Base-by-base conservation (phyloP, 2,888 invertebrate genomes). In the Epistrophe grossulariae region DNA sequence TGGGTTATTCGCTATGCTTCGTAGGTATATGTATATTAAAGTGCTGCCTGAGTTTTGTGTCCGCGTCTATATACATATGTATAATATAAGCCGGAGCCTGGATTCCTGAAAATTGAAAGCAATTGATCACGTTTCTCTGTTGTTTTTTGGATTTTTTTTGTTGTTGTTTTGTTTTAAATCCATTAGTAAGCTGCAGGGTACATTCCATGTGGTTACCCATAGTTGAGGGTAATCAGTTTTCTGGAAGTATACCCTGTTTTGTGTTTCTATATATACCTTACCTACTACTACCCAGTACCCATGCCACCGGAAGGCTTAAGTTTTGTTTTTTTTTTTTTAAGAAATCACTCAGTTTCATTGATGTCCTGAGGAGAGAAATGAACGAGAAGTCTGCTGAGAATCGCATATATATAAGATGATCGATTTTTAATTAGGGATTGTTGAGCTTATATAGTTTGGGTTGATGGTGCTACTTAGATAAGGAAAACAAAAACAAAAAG, bases 71-170 rank as follows among this genome's bases (percentile, higher is more conserved):
- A 24, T 24, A 3, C 1, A 24, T n/a, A n/a, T n/a, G n/a, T n/a
- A n/a, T n/a, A n/a, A n/a, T n/a, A n/a, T 24, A 15, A 60, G 79
- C 62, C 35, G 40, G 55, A 45, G 76, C 52, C 72, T 77, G 80
- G 72, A 81, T 77, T 85, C 70, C 73, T 85, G 73, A 85, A 85
- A 85, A 85, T 85, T 81, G 81, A 85, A 85, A 85, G 85, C 85
- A 85, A 81, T 84, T 80, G 84, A 84, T 84, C 84, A 84, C 84
- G 84, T 84, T n/a, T n/a, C n/a, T n/a, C n/a, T n/a, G n/a, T n/a
- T n/a, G n/a, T n/a, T 84, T 84, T 80, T 48, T 62, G 38, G 35
- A 45, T 28, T 78, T 35, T 62, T 31, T 19, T 38, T 62, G 43
- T 62, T 64, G 38, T 71, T 66, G 28, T 45, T 60, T 62, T 70